Conservation (phyloP, 2,888 invertebrate species). For the Protonemura montana region DNA sequence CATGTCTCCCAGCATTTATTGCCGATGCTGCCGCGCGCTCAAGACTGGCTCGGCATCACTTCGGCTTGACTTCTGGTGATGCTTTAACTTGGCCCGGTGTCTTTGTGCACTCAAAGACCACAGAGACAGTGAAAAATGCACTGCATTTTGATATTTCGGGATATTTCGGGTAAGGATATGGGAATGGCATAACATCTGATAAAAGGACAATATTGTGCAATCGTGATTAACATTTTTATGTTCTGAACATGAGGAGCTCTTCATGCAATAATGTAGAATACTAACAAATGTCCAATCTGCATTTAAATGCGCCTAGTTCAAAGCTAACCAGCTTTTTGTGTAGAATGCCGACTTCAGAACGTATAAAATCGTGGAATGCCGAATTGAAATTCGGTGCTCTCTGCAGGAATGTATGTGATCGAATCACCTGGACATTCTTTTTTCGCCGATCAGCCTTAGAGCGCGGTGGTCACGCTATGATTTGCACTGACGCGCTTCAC, state of each 20-base stretch:
- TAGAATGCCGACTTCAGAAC: neutral
- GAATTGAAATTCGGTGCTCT: neutral
- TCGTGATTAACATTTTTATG: too few species aligned
- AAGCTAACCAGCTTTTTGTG: neutral
- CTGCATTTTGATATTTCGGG: too few species aligned
- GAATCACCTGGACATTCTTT: neutral
- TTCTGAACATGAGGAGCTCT: too few species aligned
- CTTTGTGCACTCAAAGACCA: too few species aligned
- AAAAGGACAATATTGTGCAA: too few species aligned
- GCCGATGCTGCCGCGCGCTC: neutral
- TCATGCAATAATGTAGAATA: neutral
- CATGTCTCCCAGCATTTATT: constrained; percentile 27
- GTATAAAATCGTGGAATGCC: neutral
- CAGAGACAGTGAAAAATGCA: too few species aligned
- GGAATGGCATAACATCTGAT: too few species aligned
- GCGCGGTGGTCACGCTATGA: constrained; percentile 2
- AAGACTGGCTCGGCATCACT: too few species aligned
- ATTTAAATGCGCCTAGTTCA: neutral
- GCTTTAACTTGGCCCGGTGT: too few species aligned
- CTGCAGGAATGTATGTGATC: neutral
- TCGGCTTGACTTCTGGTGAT: too few species aligned
- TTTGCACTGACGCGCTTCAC: neutral
- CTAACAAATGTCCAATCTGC: neutral
- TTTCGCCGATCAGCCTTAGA: neutral
- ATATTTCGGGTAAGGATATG: too few species aligned